phyloP scores from a whole-genome alignment of 2,888 invertebrate genomes.

The Caenorhabditis zanzibari region DNA sequence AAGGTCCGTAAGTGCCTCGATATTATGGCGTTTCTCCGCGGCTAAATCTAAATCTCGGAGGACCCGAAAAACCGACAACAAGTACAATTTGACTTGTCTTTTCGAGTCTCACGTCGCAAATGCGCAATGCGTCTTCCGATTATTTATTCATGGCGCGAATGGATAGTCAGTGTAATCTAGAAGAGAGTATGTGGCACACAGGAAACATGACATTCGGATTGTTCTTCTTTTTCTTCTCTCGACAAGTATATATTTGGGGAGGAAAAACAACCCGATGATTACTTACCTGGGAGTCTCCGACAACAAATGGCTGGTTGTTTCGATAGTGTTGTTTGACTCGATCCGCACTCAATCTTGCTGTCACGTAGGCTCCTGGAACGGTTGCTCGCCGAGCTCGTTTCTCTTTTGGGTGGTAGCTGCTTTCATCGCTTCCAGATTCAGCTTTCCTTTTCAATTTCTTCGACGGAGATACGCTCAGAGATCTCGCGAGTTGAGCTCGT shows the following conservation, averaged over 20 bases:
- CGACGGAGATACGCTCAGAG: conserved; percentile 67
- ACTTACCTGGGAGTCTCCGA: conserved; percentile 80
- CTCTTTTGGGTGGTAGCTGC: conserved; percentile 36
- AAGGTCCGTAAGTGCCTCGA: conserved; percentile 60
- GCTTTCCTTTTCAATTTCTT: conserved; percentile 65
- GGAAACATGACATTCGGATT: conserved; percentile 35
- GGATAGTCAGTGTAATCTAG: conserved; percentile 6
- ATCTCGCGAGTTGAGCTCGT: conserved; percentile 57
- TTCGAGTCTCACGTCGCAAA: conserved; percentile 21
- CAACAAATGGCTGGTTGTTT: conserved; percentile 74
- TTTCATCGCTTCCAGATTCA: background rate
- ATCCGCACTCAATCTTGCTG: conserved; percentile 76
- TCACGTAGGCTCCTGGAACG: conserved; percentile 77
- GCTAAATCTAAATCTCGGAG: conserved; percentile 46
- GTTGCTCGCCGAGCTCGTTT: conserved; percentile 55
- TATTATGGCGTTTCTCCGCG: conserved; percentile 38
- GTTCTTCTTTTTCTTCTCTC: conserved; percentile 22
- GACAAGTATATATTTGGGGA: conserved; percentile 2
- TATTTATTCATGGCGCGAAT: conserved; percentile 52
- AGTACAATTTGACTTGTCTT: conserved; percentile 9
- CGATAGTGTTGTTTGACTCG: conserved; percentile 74
- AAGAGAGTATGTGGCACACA: conserved; percentile 1
- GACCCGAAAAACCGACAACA: conserved; percentile 20
- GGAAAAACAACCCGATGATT: conserved; percentile 3
- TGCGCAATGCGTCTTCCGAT: conserved; percentile 32